Evolutionary conservation across 2,113 vertebrate species (phyloP).

Genomic region (Pachycephala philippinensis): DNA sequence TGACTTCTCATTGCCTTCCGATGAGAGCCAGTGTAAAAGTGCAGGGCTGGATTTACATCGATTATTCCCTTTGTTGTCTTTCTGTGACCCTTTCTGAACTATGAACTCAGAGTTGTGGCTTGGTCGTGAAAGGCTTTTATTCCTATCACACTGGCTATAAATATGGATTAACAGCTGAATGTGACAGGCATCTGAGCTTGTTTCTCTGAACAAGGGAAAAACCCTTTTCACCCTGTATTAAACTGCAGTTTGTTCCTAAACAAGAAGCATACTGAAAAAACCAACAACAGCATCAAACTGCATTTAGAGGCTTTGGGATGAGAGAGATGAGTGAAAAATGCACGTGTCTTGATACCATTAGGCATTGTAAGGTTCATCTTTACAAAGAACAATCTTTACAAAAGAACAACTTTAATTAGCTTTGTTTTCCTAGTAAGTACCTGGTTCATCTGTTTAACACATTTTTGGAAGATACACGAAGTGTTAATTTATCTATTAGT

Average conservation of each 20-base stretch:
- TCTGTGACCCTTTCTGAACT: not conserved
- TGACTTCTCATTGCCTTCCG: not conserved
- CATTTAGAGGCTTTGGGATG: not conserved
- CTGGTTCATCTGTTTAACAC: not conserved
- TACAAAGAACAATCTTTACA: not conserved
- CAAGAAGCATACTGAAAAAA: not conserved
- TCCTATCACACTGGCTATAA: not conserved
- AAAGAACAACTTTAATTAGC: not conserved
- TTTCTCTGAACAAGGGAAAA: not conserved
- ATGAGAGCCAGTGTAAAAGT: not conserved
- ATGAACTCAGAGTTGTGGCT: not conserved
- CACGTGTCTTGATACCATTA: fast-evolving
- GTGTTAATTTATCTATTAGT: constrained; percentile 9
- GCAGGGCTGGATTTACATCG: not conserved
- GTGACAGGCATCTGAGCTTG: not conserved
- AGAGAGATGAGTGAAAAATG: not conserved
- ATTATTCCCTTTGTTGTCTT: constrained; percentile 9
- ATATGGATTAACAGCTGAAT: not conserved
- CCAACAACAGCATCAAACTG: not conserved
- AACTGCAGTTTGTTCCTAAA: not conserved
- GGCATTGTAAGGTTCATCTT: not conserved
- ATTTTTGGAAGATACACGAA: not conserved
- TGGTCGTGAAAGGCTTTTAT: not conserved
- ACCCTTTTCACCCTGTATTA: not conserved
- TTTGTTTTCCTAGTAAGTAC: not conserved